Evolutionary conservation across 2,797 vertebrate species (phyloP).

Genomic region (Momotus momota): DNA sequence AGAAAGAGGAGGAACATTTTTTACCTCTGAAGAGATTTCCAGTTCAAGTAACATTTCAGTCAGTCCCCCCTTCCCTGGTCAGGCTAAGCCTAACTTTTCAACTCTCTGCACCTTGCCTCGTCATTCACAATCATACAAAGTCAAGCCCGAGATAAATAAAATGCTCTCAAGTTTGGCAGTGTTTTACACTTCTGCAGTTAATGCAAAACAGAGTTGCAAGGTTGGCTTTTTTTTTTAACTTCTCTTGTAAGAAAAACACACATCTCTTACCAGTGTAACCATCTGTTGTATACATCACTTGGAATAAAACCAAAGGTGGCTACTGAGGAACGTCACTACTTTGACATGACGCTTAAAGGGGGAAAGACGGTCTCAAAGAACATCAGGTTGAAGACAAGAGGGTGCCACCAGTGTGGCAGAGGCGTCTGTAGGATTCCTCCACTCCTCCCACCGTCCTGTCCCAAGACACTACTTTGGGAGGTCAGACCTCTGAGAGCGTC

Average conservation of each 20-base stretch:
- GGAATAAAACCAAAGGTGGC: neutral
- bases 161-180: neutral
- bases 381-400: neutral
- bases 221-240: neutral
- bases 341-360: neutral
- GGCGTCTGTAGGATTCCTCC: neutral
- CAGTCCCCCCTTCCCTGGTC: neutral
- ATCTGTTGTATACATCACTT: slow-evolving; percentile 17
- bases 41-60: neutral
- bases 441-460: neutral
- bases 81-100: neutral
- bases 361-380: neutral
- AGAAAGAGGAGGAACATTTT: neutral
- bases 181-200: slow-evolving; percentile 13
- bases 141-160: slow-evolving; percentile 34
- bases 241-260: slow-evolving; percentile 3
- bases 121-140: neutral
- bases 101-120: neutral
- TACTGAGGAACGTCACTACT: neutral
- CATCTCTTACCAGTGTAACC: neutral
- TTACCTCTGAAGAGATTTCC: neutral
- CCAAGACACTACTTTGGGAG: neutral
- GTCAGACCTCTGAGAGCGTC: neutral
- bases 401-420: neutral
- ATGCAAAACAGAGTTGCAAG: slow-evolving; percentile 19